Base-by-base conservation (phyloP, 2,888 invertebrate species). In the Drosophila robusta region DNA sequence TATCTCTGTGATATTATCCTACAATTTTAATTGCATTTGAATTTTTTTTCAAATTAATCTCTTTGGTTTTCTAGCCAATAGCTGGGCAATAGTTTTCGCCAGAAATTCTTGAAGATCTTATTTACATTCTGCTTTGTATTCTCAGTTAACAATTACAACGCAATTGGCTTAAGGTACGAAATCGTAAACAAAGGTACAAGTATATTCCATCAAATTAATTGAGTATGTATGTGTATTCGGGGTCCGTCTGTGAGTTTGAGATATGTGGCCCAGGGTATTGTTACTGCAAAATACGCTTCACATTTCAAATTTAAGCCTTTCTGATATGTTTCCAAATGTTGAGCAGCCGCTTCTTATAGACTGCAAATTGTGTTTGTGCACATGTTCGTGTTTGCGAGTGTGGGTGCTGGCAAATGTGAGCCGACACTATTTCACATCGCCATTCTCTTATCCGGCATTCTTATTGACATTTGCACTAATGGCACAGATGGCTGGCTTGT, bases 391-490 rank as follows among this genome's bases (percentile, higher is more conserved):
- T 16, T 3, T 32, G 51, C 24, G 29, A 26, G 24, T 14, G 32
- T 14, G 34, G 5, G 32, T 51, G 44, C n/a, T 32, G 63, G 47
- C 57, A 72, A 57, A 63, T 22, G 41, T 38, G 46, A 36, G 51
- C 14, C 41, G 58, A 68, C 50, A 51, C 29, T 67, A 24, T 42
- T 29, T 18, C 52, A 38, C 47, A 63, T 54, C 70, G 49, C 47
- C 55, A 56, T 45, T 66, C 46, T 58, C 63, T 51, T 46, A 65
- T 72, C 50, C 60, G 49, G 67, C 45, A 56, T 70, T 75, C 51
- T 60, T 65, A 64, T 70, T 70, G 79, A 79, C 70, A 65, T 67
- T 75, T 79, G 72, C 75, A 66, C 70, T 71, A 75, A 81, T 75
- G 79, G 74, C 67, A 50, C 47, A 49, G 70, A 52, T 45, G 24